These are phyloP conservation scores for Hydra vulgaris DNA, from an alignment of 30 jellyfish, hydroid and myxozoan genomes.

Conservation along the genomic window DNA sequence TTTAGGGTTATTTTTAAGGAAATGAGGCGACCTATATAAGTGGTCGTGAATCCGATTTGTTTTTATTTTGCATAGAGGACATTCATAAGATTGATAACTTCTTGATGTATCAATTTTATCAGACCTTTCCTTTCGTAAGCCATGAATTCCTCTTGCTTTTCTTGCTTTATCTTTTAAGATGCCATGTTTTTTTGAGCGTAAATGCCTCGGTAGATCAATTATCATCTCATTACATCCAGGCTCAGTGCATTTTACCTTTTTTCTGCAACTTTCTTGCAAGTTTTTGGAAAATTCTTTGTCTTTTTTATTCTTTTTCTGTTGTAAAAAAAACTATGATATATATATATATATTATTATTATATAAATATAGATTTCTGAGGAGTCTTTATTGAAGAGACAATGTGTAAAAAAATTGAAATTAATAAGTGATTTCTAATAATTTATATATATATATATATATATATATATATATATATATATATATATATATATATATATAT, in stretches of 20 bases:
- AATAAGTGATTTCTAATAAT: no score
- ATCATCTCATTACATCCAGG: neutral
- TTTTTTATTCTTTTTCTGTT: no score
- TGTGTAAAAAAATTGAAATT: no score
- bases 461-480: no score
- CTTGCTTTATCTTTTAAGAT: neutral
- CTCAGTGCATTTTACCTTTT: neutral
- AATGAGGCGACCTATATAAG: neutral
- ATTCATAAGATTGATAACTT: neutral
- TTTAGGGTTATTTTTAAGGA: neutral
- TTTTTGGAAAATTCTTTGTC: no score
- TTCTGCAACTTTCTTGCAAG: neutral
- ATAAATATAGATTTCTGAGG: no score
- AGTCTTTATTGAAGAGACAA: no score
- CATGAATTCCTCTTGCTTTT: neutral
- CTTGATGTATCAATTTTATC: neutral
- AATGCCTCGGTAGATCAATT: neutral
- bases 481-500: no score
- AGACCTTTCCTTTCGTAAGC: neutral
- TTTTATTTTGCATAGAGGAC: no score
- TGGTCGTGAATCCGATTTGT: neutral
- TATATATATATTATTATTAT: no score
- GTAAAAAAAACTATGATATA: no score
- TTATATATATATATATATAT: no score
- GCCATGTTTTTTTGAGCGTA: neutral